phyloP scores from a whole-genome alignment of 2,113 vertebrate genomes.

The Nanorana parkeri region DNA sequence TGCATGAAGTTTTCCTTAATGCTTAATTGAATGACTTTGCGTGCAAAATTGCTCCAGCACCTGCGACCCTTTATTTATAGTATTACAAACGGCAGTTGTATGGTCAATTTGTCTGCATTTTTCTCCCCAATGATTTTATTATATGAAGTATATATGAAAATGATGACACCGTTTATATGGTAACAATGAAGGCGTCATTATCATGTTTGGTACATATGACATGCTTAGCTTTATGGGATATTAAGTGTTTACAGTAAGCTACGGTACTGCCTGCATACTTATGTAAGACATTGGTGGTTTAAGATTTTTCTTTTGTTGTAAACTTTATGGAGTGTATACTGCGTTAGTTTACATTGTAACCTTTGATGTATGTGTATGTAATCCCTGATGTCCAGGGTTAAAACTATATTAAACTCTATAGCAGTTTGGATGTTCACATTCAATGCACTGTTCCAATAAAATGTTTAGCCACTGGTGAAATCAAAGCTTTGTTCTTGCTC shows the following conservation, averaged over 20 bases:
- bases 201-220: background rate
- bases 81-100: background rate
- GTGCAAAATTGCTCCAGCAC: conserved; percentile 2
- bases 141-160: no score
- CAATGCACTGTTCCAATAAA: background rate
- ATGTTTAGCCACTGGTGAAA: conserved; percentile 15
- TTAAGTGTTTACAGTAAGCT: conserved; percentile 8
- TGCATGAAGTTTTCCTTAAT: conserved; percentile 8
- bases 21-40: background rate
- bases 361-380: conserved; percentile 10
- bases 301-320: background rate
- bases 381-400: background rate
- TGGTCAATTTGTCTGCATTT: background rate
- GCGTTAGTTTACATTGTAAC: background rate
- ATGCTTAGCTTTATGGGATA: conserved; percentile 1
- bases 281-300: background rate
- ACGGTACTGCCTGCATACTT: conserved; percentile 1
- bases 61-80: background rate
- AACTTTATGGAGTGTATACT: background rate
- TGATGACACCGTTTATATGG: no score
- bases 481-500: background rate
- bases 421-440: conserved; percentile 3
- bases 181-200: background rate
- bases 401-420: background rate
- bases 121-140: background rate